Percentiles rank a stretch among this genome's conserved stretches.
Conservation (phyloP, 2,888 invertebrate species). For the Ophion obscuratus region DNA sequence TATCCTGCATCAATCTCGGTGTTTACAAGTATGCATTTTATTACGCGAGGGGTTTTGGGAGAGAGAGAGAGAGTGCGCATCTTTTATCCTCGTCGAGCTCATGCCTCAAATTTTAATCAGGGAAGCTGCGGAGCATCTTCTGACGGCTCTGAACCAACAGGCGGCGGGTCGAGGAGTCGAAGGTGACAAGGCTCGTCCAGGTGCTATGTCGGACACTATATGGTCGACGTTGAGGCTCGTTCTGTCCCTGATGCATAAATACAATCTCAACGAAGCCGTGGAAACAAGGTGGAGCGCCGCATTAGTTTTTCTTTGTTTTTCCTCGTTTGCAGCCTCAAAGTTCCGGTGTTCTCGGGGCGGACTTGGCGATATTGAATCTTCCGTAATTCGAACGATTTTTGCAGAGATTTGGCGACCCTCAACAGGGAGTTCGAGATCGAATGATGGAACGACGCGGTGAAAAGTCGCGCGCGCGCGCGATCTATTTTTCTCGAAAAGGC, state of each 20-base stretch:
- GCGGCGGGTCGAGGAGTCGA: constrained; percentile 88
- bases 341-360: neutral
- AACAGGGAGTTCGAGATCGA: constrained; percentile 83
- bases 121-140: constrained; percentile 97
- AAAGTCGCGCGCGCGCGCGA: neutral
- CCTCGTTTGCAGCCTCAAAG: neutral
- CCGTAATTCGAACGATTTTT: constrained; percentile 23
- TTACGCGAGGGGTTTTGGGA: neutral
- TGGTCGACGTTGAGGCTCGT: constrained; percentile 97
- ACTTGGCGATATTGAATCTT: neutral
- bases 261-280: constrained; percentile 85
- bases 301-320: constrained; percentile 19
- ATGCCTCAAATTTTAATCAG: constrained; percentile 83
- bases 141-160: constrained; percentile 97
- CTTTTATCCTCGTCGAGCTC: neutral
- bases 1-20: constrained; percentile 97
- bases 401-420: constrained; percentile 83
- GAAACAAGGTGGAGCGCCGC: constrained; percentile 84
- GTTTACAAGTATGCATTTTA: constrained; percentile 88
- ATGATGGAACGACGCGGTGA: constrained; percentile 35
- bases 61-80: neutral
- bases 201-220: constrained; percentile 94
- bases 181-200: constrained; percentile 82
- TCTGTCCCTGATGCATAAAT: constrained; percentile 90
- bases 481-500: constrained; percentile 39